These are phyloP conservation scores for Procambarus virginalis DNA, from an alignment of 1,140 invertebrate genomes.

Conservation along the genomic window DNA sequence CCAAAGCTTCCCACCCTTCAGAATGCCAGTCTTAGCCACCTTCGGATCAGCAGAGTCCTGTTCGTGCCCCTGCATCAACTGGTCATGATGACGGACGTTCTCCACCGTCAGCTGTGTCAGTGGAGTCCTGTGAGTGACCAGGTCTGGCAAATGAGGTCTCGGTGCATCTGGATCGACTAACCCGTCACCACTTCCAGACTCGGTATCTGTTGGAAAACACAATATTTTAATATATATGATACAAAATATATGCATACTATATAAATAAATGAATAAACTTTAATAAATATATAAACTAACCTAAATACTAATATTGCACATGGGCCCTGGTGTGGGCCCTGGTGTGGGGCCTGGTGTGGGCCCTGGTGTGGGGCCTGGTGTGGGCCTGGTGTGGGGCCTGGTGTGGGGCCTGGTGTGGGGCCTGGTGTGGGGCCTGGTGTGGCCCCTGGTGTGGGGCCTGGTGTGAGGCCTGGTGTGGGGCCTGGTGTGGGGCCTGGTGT, in stretches of 20 bases:
- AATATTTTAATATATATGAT: not conserved
- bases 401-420: too few relatives aligned
- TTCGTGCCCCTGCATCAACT: conserved; percentile 61
- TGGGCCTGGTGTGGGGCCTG: too few relatives aligned
- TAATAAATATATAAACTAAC: too few relatives aligned
- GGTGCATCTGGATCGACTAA: conserved; percentile 57
- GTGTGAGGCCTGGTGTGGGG: too few relatives aligned
- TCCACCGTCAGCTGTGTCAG: conserved; percentile 64
- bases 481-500: too few relatives aligned
- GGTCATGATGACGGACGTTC: conserved; percentile 68
- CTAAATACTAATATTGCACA: too few relatives aligned
- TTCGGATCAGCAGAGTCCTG: conserved; percentile 43
- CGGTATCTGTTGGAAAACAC: conserved; percentile 43
- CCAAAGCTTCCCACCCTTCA: conserved; percentile 81
- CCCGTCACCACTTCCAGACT: conserved; percentile 53
- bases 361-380: too few relatives aligned
- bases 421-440: too few relatives aligned
- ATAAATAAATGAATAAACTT: too few relatives aligned
- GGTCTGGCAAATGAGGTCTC: conserved; percentile 67
- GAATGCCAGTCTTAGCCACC: conserved; percentile 74
- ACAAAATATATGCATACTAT: not conserved
- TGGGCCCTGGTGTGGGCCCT: too few relatives aligned
- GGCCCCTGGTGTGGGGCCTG: too few relatives aligned
- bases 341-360: too few relatives aligned
- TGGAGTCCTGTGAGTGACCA: conserved; percentile 59